Evolutionary conservation across 2,888 invertebrate species (phyloP), one percentile per base, ranked within the genome.

Genomic region (Belgica antarctica): DNA sequence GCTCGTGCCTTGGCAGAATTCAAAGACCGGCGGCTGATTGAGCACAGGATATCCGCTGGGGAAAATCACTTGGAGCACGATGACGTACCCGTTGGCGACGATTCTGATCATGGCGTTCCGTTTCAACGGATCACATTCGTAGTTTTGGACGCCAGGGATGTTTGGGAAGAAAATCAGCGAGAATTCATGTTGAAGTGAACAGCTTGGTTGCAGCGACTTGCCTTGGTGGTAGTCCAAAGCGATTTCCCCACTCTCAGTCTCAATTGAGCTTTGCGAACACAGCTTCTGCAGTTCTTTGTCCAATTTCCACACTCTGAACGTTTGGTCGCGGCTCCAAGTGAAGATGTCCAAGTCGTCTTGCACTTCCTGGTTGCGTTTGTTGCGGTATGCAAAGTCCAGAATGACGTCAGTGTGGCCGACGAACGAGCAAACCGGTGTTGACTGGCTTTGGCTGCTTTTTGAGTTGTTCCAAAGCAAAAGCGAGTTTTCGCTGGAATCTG

Each of bases 281-380:
- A 91, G 82, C 81, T 92, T 92, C 74, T 94, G 86, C 72, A 96
- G 81, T 19, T 41, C 36, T 71, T 89, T 87, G 46, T 94, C 93
- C 76, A 96, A 90, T 76, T 89, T 87, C 92, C 96, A 96, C 22
- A 96, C 87, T 68, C 96, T 84, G 41, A 97, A 82, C 12, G 90
- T 92, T 77, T 96, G 94, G 82, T 97, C 96, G 76, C 93, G 88
- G 0, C 94, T 94, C 96, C 96, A 97, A 1, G 96, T 96, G 0
- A 96, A 89, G 59, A 97, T 81, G 77, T 96, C 93, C 77, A 77
- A 72, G 75, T 79, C 78, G 12, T 74, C 74, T 24, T 52, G 19
- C 7, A 75, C 75, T 62, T 78, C 80, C 72, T 81, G 82, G 36
- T 77, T 75, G 73, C 80, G 82, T 75, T 87, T 87, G 72, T 90